Evolutionary conservation across 2,113 vertebrate genomes (phyloP).

Genomic region (Centropus unirufus): DNA sequence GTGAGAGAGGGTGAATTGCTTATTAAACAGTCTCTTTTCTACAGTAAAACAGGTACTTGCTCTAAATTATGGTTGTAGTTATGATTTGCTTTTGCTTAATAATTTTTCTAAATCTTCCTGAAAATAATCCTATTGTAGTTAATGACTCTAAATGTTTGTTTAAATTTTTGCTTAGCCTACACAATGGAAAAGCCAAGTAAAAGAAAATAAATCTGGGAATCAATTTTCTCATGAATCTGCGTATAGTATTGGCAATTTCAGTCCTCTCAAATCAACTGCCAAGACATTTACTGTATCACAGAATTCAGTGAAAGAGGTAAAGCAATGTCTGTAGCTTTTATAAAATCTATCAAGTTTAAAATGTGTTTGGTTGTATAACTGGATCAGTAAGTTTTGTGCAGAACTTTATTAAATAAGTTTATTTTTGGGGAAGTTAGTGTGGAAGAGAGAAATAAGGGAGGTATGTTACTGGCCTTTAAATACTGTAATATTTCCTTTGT

Average conservation of each 20-base stretch:
- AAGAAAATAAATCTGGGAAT: slow-evolving; percentile 77
- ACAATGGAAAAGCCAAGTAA: slow-evolving; percentile 80
- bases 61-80: neutral
- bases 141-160: neutral
- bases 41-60: no score
- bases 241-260: slow-evolving; percentile 72
- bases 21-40: neutral
- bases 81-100: neutral
- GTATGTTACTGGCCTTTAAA: neutral
- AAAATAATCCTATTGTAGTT: neutral
- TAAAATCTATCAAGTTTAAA: neutral
- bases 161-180: slow-evolving; percentile 59
- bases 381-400: neutral
- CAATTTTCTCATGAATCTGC: slow-evolving; percentile 73
- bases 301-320: slow-evolving; percentile 77
- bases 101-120: neutral
- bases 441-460: neutral
- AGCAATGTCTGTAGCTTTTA: neutral
- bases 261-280: slow-evolving; percentile 73
- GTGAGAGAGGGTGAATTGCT: neutral
- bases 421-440: neutral
- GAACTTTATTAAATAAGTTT: neutral
- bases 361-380: neutral
- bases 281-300: slow-evolving; percentile 69
- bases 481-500: neutral